Percentiles rank a stretch among this genome's conserved stretches.
phyloP scores from a whole-genome alignment of 2,797 vertebrate genomes.

The Orientallactaga sibirica region DNA sequence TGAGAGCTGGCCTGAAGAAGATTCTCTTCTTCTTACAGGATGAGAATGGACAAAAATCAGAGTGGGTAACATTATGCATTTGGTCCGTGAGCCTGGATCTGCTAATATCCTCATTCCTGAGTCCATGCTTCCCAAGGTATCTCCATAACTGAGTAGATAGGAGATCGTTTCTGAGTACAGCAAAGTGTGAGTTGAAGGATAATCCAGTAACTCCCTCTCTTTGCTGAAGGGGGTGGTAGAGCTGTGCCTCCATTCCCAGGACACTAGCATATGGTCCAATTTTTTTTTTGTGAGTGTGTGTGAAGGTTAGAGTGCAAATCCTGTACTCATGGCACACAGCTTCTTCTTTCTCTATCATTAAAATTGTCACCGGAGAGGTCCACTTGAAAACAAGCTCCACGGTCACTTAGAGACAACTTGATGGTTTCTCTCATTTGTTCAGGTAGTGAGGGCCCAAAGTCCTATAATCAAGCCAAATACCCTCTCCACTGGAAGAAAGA shows the following conservation, averaged over 20 bases:
- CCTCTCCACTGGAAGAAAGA: constrained; percentile 14
- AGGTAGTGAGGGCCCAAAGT: background rate
- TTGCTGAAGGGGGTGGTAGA: background rate
- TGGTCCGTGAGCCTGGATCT: constrained; percentile 11
- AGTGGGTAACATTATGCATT: background rate
- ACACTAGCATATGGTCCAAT: background rate
- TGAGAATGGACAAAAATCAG: background rate
- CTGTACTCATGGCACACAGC: background rate
- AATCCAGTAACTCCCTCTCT: background rate
- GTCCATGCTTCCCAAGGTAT: background rate
- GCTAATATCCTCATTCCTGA: background rate
- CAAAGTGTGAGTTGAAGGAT: background rate
- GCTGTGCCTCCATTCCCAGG: background rate
- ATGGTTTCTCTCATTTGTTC: constrained; percentile 35
- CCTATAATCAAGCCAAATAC: background rate
- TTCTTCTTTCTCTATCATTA: background rate
- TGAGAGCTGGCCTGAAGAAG: background rate
- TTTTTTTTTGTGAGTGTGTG: no score
- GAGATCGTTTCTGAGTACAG: background rate
- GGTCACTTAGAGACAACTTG: constrained; percentile 18
- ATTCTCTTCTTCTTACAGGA: background rate
- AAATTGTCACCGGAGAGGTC: background rate
- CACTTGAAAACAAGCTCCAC: background rate
- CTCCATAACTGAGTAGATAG: constrained; percentile 30
- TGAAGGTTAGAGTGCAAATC: background rate